A percentile compares a stretch with the other conserved stretches of the same genome.
Conservation (phyloP, 1,140 invertebrate genomes). For the Pogonomyrmex californicus region DNA sequence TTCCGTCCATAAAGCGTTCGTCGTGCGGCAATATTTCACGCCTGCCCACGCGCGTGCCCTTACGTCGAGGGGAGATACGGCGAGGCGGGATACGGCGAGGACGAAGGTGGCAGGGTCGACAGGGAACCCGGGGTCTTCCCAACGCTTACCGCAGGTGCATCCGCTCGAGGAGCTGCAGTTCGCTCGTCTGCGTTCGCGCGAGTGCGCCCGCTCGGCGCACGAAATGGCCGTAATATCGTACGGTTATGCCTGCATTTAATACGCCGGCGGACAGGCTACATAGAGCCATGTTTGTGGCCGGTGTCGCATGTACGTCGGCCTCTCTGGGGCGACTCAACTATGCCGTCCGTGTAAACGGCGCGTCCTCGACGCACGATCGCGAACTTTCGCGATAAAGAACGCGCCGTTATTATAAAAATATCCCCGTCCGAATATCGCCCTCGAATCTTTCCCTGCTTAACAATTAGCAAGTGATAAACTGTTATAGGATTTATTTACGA, state of each 20-base stretch:
- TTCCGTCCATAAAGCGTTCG: constrained; percentile 74
- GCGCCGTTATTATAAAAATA: not conserved
- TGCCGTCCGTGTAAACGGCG: constrained; percentile 71
- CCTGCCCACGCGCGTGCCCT: constrained; percentile 78
- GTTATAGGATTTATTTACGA: constrained; percentile 16
- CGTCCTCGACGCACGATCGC: constrained; percentile 2
- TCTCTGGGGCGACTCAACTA: not conserved
- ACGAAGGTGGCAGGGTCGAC: constrained; percentile 42
- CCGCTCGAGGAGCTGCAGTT: constrained; percentile 55
- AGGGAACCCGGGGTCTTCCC: not conserved
- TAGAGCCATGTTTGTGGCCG: constrained; percentile 77
- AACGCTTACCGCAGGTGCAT: constrained; percentile 78
- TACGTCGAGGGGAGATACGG: constrained; percentile 55
- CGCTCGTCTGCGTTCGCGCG: constrained; percentile 62
- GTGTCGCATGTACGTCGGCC: constrained; percentile 78
- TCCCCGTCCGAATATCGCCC: not conserved
- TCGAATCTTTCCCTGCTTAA: not conserved
- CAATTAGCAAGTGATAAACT: not conserved
- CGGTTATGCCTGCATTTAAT: constrained; percentile 80
- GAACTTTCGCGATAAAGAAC: constrained; percentile 11
- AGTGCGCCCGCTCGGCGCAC: too few relatives aligned
- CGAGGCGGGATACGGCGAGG: not conserved
- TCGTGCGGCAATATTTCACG: constrained; percentile 79
- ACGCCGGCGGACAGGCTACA: constrained; percentile 75
- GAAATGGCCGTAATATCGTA: constrained; percentile 81